Evolutionary conservation across 2,888 invertebrate genomes (phyloP), one percentile per base, ranked within the genome.

Genomic region (Rotaria magnacalcarata): DNA sequence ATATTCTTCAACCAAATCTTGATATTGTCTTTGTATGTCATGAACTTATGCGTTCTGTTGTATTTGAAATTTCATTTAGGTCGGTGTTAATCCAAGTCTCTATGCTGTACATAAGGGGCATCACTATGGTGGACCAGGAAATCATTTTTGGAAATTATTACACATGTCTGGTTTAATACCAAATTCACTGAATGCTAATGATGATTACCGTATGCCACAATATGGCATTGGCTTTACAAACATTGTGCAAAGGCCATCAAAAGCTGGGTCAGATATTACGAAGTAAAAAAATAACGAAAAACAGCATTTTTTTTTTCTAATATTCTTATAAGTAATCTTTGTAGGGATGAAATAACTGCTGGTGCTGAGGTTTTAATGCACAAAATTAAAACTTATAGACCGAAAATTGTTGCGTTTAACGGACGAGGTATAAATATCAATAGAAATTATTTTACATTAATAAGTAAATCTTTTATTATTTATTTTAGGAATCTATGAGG

Each of bases 141-240:
- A 98, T 92, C 98, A 98, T 93, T 97, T 98, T 93, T 98, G 94
- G 97, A 97, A 97, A 93, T 97, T 97, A 91, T 93, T 97, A 88
- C 96, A 95, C 92, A 92, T 97, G 88, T 96, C 96, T 84, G 97
- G 97, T 14, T 93, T 98, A 87, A 97, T 96, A 27, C 94, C 96
- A 87, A 96, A 96, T 90, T 96, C 96, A 90, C 94, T 97, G 94
- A 96, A 95, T 89, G 96, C 97, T 4, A 96, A 96, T 90, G 97
- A 97, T 92, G 97, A 98, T 92, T 95, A 94, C 90, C 96, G 96
- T 92, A 92, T 97, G 87, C 92, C 96, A 86, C 95, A 96, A 91
- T 95, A 95, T 91, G 97, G 97, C 87, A 97, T 98, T 90, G 97
- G 97, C 8, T 97, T 98, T 92, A 98, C 97, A 89, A 98, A 98